Conservation (phyloP, 2,797 vertebrate genomes). For the Cottoperca gobio region DNA sequence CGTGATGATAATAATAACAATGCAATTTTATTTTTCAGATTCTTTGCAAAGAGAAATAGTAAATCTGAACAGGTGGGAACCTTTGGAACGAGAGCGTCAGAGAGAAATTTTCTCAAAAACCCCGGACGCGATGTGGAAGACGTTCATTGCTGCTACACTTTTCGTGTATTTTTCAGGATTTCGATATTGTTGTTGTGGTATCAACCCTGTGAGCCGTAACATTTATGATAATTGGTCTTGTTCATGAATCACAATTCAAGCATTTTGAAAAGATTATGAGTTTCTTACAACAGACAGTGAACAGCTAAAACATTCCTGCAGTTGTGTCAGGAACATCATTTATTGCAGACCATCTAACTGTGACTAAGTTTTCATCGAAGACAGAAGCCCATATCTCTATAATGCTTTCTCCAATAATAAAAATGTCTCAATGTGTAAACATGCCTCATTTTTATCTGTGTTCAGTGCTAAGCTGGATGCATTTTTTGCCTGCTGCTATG, state of each 20-base stretch:
- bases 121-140: not conserved
- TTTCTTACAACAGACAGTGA: not conserved
- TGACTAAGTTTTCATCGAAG: not conserved
- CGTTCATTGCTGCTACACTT: not conserved
- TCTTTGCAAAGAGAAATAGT: not conserved
- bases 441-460: conserved; percentile 3
- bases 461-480: not conserved
- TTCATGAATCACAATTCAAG: not conserved
- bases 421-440: conserved; percentile 3
- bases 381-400: not conserved
- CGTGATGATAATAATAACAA: too few relatives aligned
- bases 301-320: not conserved
- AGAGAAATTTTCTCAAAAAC: not conserved
- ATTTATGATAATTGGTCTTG: not conserved
- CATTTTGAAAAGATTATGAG: not conserved
- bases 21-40: not conserved
- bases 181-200: conserved; percentile 12
- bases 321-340: not conserved
- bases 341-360: not conserved
- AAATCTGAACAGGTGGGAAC: not conserved
- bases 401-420: not conserved
- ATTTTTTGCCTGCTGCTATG: conserved; percentile 12
- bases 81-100: not conserved
- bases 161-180: not conserved
- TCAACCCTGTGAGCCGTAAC: not conserved